Evolutionary conservation across 1,140 invertebrate genomes (phyloP).

Genomic region (Amphibalanus amphitrite): DNA sequence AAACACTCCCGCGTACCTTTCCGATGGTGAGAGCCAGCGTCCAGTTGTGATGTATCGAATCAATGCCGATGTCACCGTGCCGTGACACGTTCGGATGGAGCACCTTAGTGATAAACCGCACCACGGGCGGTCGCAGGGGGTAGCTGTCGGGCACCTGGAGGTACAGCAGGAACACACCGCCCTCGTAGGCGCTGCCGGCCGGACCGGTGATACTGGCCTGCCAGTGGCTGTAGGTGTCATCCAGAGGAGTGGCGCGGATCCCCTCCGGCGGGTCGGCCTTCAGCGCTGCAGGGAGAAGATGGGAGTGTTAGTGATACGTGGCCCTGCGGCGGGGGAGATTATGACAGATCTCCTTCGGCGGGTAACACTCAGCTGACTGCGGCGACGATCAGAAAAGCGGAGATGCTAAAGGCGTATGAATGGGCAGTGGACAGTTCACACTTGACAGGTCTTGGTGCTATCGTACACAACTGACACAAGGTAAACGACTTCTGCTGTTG

Average conservation of each 20-base stretch:
- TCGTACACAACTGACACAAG: not conserved
- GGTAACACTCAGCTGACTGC: not conserved
- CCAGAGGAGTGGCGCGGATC: conserved; percentile 69
- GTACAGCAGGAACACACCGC: conserved; percentile 84
- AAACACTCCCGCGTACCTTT: too few species aligned
- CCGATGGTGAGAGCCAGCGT: conserved; percentile 77
- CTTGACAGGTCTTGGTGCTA: not conserved
- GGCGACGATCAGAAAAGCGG: too few species aligned
- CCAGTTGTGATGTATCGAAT: conserved; percentile 92
- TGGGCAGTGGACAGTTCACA: not conserved
- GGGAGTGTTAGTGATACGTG: not conserved
- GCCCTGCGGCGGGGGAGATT: not conserved
- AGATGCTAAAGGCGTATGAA: not conserved
- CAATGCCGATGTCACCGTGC: conserved; percentile 89
- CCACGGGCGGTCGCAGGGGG: conserved; percentile 75
- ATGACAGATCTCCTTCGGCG: not conserved
- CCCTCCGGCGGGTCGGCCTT: conserved; percentile 72
- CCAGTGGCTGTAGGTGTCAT: conserved; percentile 68
- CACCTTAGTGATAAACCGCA: conserved; percentile 74
- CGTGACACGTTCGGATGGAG: conserved; percentile 88
- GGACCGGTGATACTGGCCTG: conserved; percentile 79
- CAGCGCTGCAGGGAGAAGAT: conserved; percentile 28
- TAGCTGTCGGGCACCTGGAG: conserved; percentile 63
- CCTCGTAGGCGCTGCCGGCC: conserved; percentile 76
- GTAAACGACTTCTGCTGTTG: not conserved